Percentiles rank a stretch among this genome's conserved stretches.
Conservation (phyloP, 2,113 vertebrate species). For the Regulus satrapa region DNA sequence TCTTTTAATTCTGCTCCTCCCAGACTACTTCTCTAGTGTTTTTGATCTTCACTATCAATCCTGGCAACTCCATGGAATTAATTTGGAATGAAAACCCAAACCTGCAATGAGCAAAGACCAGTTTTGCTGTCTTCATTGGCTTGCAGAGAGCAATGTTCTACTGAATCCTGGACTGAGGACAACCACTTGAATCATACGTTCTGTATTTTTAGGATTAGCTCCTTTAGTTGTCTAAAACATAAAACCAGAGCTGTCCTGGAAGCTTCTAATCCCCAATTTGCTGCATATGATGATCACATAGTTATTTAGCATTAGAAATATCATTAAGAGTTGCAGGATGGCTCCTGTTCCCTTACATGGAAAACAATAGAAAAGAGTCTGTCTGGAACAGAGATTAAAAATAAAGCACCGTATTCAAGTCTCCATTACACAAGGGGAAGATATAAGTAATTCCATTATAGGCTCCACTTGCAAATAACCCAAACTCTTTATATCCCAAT, state of each 20-base stretch:
- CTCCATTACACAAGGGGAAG: neutral
- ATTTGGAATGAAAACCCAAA: constrained; percentile 31
- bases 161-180: neutral
- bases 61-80: neutral
- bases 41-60: constrained; percentile 17
- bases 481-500: neutral
- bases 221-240: neutral
- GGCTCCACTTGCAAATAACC: neutral
- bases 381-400: neutral
- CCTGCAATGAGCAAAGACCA: neutral
- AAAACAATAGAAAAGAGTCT: neutral
- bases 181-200: neutral
- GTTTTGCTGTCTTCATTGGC: neutral
- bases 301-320: neutral
- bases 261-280: neutral
- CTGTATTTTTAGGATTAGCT: neutral
- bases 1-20: constrained; percentile 2
- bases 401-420: neutral
- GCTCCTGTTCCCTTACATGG: neutral
- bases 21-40: neutral
- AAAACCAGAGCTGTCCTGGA: neutral
- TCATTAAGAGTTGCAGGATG: neutral
- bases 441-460: neutral
- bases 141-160: neutral
- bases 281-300: neutral